These are phyloP conservation scores for Arge pagana DNA, from an alignment of 2,888 invertebrate genomes.

Conservation along the genomic window DNA sequence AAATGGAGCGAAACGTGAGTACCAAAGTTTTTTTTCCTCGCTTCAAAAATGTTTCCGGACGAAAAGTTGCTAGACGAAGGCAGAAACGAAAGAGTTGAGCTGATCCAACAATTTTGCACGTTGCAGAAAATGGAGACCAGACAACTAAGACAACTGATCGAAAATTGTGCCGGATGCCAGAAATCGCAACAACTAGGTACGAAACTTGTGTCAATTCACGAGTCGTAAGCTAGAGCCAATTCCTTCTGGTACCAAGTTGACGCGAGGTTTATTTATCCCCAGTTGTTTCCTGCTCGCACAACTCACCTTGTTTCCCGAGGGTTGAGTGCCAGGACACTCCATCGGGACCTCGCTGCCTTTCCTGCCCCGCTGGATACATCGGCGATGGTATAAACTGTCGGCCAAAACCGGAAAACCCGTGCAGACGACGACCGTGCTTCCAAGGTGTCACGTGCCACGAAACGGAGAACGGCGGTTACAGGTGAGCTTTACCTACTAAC, in stretches of 20 bases:
- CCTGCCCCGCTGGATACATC: slow-evolving; percentile 73
- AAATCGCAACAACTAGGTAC: slow-evolving; percentile 39
- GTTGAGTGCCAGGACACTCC: slow-evolving; percentile 71
- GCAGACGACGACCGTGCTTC: slow-evolving; percentile 70
- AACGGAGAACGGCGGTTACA: slow-evolving; percentile 48
- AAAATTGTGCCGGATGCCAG: slow-evolving; percentile 77
- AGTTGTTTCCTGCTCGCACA: slow-evolving; percentile 41
- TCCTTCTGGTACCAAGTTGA: too few species aligned
- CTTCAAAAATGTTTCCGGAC: slow-evolving; percentile 3
- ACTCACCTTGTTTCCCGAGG: slow-evolving; percentile 60
- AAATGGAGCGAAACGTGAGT: slow-evolving; percentile 64
- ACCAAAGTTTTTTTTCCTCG: not conserved
- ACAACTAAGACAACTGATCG: slow-evolving; percentile 71
- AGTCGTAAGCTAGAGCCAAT: too few species aligned
- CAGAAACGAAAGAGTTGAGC: not conserved
- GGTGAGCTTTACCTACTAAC: slow-evolving; percentile 35
- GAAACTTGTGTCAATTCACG: not conserved
- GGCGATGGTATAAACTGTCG: slow-evolving; percentile 78
- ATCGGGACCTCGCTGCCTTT: slow-evolving; percentile 75
- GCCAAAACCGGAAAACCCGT: slow-evolving; percentile 65
- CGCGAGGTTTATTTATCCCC: slow-evolving; percentile 28
- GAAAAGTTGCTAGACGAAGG: not conserved
- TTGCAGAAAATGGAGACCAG: slow-evolving; percentile 68
- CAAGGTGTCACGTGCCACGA: slow-evolving; percentile 59
- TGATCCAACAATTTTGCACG: slow-evolving; percentile 22